A percentile compares a stretch with the other conserved stretches of the same genome.
phyloP scores from a whole-genome alignment of 2,113 vertebrate genomes.

The Takifugu flavidus region DNA sequence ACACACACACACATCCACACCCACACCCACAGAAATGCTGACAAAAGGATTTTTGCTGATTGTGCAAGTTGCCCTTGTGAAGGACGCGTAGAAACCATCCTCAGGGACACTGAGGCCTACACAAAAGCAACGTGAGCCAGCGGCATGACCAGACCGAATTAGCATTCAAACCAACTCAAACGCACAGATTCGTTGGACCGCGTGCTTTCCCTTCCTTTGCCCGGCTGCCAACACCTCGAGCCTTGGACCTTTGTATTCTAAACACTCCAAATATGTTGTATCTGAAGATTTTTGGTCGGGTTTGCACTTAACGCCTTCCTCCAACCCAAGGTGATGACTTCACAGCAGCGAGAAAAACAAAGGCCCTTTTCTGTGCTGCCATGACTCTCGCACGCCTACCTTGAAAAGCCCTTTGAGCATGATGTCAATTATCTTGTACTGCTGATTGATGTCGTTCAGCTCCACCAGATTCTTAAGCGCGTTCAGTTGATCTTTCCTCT shows the following conservation, averaged over 20 bases:
- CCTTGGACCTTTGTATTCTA: neutral
- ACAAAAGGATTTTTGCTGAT: conserved; percentile 37
- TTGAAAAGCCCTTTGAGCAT: conserved; percentile 99
- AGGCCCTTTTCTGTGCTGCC: conserved; percentile 2
- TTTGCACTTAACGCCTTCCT: too few relatives aligned
- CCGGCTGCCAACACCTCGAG: neutral
- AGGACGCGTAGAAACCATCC: conserved; percentile 19
- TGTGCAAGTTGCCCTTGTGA: conserved; percentile 41
- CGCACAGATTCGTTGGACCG: conserved; percentile 19
- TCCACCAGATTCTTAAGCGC: conserved; percentile 95
- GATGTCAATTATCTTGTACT: conserved; percentile 98
- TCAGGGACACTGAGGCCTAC: conserved; percentile 8
- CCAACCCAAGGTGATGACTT: neutral
- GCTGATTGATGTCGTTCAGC: conserved; percentile 94
- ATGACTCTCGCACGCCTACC: conserved; percentile 66
- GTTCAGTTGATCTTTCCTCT: conserved; percentile 93
- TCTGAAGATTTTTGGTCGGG: too few relatives aligned
- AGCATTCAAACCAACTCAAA: conserved; percentile 23
- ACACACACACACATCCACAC: conserved; percentile 7
- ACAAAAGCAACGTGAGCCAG: neutral
- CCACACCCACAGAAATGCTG: conserved; percentile 32
- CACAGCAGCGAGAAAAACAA: neutral
- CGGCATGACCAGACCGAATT: conserved; percentile 9
- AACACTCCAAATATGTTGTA: neutral
- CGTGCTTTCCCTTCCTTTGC: conserved; percentile 10